These are phyloP conservation scores for Leucania comma DNA, from an alignment of 2,888 invertebrate genomes.

Conservation along the genomic window DNA sequence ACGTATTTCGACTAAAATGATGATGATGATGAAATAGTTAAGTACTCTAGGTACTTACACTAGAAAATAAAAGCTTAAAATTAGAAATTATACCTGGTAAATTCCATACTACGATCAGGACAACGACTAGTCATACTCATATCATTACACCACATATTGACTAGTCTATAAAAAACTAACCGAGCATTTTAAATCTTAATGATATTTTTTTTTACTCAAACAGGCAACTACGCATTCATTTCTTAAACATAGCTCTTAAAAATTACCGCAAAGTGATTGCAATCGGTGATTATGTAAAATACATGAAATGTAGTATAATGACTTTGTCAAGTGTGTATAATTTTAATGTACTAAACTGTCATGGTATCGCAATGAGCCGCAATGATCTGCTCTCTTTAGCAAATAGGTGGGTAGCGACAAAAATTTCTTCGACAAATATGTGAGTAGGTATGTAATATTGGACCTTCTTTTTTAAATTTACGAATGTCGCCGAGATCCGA, in stretches of 20 bases:
- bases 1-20: too few relatives aligned
- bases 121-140: conserved; percentile 4
- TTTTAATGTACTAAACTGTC: conserved; percentile 24
- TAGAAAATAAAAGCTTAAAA: background rate
- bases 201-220: background rate
- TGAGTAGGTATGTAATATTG: background rate
- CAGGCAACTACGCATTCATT: background rate
- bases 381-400: conserved; percentile 77
- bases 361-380: conserved; percentile 65
- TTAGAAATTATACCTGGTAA: background rate
- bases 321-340: conserved; percentile 32
- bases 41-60: too few relatives aligned
- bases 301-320: conserved; percentile 21
- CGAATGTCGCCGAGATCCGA: conserved; percentile 30
- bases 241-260: conserved; percentile 34
- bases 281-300: conserved; percentile 33
- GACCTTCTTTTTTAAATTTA: conserved; percentile 26
- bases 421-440: background rate
- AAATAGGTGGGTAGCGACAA: conserved; percentile 60
- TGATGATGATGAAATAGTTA: too few relatives aligned
- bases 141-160: conserved; percentile 4
- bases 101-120: background rate
- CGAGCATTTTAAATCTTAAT: conserved; percentile 2
- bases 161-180: conserved; percentile 15
- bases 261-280: conserved; percentile 37